Conservation (phyloP, 2,113 vertebrate genomes). For the Macrotis lagotis region DNA sequence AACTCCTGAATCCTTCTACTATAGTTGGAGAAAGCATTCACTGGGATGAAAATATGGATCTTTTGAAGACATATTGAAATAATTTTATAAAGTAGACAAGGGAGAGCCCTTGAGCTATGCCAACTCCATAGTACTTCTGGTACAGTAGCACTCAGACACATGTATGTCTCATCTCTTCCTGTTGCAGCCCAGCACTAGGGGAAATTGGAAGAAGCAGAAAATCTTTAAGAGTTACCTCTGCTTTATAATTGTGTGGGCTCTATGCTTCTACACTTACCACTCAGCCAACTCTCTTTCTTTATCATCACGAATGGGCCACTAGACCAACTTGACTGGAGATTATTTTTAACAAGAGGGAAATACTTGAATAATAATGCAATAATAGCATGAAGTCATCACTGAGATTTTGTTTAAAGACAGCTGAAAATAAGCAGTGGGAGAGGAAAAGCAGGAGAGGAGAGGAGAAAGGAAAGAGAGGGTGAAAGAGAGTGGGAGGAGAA, state of each 20-base stretch:
- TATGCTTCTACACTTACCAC: background rate
- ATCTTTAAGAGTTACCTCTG: background rate
- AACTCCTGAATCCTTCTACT: background rate
- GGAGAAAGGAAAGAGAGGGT: constrained; percentile 44
- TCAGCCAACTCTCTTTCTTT: background rate
- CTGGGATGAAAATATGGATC: background rate
- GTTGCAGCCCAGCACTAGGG: background rate
- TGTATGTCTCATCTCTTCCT: background rate
- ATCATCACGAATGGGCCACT: background rate
- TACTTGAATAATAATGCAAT: background rate
- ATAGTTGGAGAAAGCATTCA: background rate
- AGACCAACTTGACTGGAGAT: background rate
- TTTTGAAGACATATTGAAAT: background rate
- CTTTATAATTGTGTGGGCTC: background rate
- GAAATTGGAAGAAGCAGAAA: background rate
- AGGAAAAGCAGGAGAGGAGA: constrained; percentile 24
- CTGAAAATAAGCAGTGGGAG: background rate
- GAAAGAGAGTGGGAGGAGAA: background rate
- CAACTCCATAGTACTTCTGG: background rate
- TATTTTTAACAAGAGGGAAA: background rate
- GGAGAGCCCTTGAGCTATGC: background rate
- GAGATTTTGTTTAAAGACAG: background rate
- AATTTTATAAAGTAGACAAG: background rate
- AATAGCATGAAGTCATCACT: background rate
- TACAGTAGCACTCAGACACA: background rate